phyloP scores from a whole-genome alignment of 2,888 invertebrate genomes.

The Oscheius onirici region DNA sequence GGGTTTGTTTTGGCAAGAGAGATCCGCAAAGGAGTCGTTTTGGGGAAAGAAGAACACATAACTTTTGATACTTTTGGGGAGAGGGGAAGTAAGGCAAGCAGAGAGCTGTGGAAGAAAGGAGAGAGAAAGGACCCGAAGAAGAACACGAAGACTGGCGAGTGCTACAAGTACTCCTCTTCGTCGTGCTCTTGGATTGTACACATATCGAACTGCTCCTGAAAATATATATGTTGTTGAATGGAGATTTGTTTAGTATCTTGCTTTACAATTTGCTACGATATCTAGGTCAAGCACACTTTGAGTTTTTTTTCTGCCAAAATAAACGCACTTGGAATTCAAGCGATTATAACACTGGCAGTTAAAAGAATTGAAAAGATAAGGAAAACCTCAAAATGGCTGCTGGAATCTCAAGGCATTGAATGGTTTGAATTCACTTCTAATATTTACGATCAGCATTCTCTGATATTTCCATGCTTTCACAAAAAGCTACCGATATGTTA shows the following conservation, averaged over 20 bases:
- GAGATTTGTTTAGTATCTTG: no score
- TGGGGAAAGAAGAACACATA: neutral
- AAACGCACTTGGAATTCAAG: no score
- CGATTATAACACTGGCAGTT: no score
- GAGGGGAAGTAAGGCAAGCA: slow-evolving; percentile 24
- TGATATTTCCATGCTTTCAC: neutral
- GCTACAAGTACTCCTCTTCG: slow-evolving; percentile 33
- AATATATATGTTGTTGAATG: no score
- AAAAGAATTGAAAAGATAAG: no score
- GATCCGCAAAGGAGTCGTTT: slow-evolving; percentile 15
- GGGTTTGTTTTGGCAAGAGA: slow-evolving; percentile 19
- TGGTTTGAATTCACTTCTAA: no score
- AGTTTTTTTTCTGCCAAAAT: no score
- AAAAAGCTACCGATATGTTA: neutral
- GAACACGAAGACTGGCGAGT: neutral
- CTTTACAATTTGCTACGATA: no score
- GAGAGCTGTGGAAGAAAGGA: neutral
- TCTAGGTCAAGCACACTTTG: no score
- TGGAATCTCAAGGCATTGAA: no score
- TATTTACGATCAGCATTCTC: no score
- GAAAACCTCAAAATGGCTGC: no score
- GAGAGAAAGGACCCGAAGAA: slow-evolving; percentile 9
- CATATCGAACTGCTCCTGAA: slow-evolving; percentile 39
- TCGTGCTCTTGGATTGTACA: slow-evolving; percentile 40
- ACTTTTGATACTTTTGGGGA: neutral